Conservation (phyloP, 2,113 vertebrate genomes). For the Lagopus leucura region DNA sequence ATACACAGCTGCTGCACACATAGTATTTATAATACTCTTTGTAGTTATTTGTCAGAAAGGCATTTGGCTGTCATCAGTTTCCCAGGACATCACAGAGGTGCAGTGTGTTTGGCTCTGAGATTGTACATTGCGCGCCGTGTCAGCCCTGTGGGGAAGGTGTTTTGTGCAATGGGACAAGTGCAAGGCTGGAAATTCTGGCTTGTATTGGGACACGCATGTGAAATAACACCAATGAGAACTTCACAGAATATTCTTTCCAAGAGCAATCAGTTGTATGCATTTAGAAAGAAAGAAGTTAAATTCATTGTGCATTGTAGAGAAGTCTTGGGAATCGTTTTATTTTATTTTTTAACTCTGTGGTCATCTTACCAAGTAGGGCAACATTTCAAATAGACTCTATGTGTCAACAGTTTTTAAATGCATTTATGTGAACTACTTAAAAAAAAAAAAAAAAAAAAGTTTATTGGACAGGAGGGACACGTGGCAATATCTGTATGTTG, state of each 20-base stretch:
- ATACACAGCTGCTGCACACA: accelerated
- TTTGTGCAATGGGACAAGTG: background rate
- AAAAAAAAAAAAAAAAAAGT: background rate
- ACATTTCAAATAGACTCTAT: background rate
- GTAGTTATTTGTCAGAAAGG: background rate
- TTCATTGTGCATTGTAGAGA: background rate
- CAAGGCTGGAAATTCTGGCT: background rate
- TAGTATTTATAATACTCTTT: background rate
- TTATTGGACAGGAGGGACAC: background rate
- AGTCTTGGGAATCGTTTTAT: background rate
- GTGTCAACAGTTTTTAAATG: background rate
- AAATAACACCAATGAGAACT: background rate
- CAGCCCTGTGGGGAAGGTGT: background rate
- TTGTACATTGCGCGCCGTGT: background rate
- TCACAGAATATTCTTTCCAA: background rate
- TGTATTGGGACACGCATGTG: background rate
- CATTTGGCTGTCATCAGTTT: background rate
- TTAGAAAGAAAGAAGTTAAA: conserved; percentile 14
- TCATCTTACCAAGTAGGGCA: background rate
- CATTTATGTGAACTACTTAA: background rate
- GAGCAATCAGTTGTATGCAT: background rate
- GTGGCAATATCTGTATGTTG: conserved; percentile 6
- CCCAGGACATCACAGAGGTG: background rate
- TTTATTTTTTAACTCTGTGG: background rate
- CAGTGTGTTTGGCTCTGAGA: background rate